Evolutionary conservation across 2,888 invertebrate species (phyloP).

Genomic region (Heliconius ismenius): DNA sequence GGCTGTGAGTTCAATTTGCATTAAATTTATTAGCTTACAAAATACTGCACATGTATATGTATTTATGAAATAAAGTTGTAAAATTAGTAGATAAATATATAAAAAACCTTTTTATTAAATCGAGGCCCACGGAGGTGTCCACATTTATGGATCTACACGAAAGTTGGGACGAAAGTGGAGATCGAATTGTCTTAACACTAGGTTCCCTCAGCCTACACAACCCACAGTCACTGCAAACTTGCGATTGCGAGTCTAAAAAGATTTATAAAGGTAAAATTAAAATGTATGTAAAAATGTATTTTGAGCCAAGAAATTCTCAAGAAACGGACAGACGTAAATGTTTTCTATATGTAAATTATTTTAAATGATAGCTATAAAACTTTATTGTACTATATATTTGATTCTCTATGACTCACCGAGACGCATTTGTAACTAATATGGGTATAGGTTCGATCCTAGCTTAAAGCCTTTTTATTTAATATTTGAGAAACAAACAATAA

Average conservation of each 20-base stretch:
- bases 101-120: too few species aligned
- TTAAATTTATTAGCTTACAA: not conserved
- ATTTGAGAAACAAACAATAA: not conserved
- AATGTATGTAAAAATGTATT: not conserved
- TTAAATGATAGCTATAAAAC: constrained; percentile 17
- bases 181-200: not conserved
- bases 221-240: too few species aligned
- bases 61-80: too few species aligned
- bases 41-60: too few species aligned
- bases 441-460: too few species aligned
- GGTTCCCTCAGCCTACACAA: not conserved
- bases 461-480: not conserved
- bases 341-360: constrained; percentile 23
- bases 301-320: not conserved
- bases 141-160: not conserved
- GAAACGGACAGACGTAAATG: constrained; percentile 12
- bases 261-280: not conserved
- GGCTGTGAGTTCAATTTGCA: not conserved
- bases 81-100: too few species aligned
- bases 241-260: too few species aligned
- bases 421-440: not conserved
- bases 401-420: not conserved
- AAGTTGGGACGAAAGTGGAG: not conserved
- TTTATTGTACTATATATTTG: not conserved
- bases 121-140: too few species aligned